Percentiles rank a stretch among this genome's conserved stretches.
Evolutionary conservation across 2,888 invertebrate species (phyloP).

Genomic region (Zhengitettix transpicula): DNA sequence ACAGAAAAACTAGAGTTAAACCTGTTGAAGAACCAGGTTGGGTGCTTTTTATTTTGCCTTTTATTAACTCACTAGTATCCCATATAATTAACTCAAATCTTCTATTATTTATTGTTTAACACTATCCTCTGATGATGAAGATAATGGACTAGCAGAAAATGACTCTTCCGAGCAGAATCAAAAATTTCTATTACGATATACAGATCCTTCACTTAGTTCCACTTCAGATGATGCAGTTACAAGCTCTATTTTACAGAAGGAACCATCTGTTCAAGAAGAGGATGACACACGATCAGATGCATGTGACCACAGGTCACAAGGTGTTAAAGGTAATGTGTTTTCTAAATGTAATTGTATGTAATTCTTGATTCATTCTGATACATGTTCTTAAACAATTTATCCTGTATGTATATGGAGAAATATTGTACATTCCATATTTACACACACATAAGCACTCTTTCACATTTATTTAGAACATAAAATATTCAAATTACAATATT

Average conservation of each 20-base stretch:
- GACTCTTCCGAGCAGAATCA: too few species aligned
- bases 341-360: background rate
- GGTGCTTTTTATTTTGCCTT: too few species aligned
- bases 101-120: constrained; percentile 23
- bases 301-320: background rate
- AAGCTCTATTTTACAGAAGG: constrained; percentile 1
- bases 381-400: background rate
- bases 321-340: background rate
- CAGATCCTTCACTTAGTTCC: background rate
- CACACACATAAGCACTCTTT: too few species aligned
- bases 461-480: too few species aligned
- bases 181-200: too few species aligned
- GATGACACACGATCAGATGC: background rate
- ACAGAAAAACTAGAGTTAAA: too few species aligned
- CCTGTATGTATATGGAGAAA: background rate
- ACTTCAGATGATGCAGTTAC: constrained; percentile 1
- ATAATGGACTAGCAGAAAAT: constrained; percentile 13
- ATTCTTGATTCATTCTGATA: background rate
- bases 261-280: constrained; percentile 4
- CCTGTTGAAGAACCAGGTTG: too few species aligned
- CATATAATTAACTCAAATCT: too few species aligned
- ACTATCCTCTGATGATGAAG: constrained; percentile 46
- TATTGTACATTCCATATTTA: too few species aligned
- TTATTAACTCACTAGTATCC: too few species aligned
- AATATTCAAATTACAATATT: too few species aligned